Percentiles rank a stretch among this genome's conserved stretches.
These are phyloP conservation scores for Sebastes trivittatus DNA, from an alignment of 2,797 vertebrate genomes.

Conservation along the genomic window DNA sequence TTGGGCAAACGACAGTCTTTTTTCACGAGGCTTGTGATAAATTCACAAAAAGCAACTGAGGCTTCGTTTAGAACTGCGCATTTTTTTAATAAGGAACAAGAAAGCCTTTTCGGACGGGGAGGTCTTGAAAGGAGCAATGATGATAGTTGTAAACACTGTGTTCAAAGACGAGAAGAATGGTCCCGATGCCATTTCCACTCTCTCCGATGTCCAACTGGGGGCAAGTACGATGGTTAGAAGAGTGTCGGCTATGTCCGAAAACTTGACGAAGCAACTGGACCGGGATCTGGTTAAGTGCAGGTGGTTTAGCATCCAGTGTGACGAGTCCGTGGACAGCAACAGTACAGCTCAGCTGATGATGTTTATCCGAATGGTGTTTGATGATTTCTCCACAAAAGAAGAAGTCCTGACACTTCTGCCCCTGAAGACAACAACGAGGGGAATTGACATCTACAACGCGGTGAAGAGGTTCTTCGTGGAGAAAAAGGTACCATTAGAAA, in stretches of 20 bases:
- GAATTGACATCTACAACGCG: too few species aligned
- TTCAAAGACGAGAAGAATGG: slow-evolving; percentile 20
- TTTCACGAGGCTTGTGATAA: not conserved
- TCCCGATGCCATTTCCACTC: not conserved
- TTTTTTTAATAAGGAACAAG: slow-evolving; percentile 19
- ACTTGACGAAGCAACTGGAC: slow-evolving; percentile 1
- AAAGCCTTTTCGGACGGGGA: not conserved
- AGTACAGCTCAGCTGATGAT: slow-evolving; percentile 28
- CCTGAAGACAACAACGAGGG: too few species aligned
- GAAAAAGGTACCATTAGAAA: too few species aligned
- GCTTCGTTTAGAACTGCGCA: not conserved
- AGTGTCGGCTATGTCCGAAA: slow-evolving; percentile 20
- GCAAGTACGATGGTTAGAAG: slow-evolving; percentile 14
- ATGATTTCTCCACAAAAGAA: slow-evolving; percentile 46
- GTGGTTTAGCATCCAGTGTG: slow-evolving; percentile 16
- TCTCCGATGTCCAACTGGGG: slow-evolving; percentile 30
- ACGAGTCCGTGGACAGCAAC: slow-evolving; percentile 34
- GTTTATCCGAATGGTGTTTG: slow-evolving; percentile 21
- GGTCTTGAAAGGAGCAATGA: slow-evolving; percentile 29
- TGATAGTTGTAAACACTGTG: not conserved
- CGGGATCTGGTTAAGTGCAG: too few species aligned
- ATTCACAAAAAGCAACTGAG: too few species aligned
- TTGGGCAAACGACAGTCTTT: not conserved
- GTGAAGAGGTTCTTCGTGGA: not conserved
- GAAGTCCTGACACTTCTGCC: too few species aligned